These are phyloP conservation scores for Nematolebias whitei DNA, from an alignment of 2,113 vertebrate genomes.

Conservation along the genomic window DNA sequence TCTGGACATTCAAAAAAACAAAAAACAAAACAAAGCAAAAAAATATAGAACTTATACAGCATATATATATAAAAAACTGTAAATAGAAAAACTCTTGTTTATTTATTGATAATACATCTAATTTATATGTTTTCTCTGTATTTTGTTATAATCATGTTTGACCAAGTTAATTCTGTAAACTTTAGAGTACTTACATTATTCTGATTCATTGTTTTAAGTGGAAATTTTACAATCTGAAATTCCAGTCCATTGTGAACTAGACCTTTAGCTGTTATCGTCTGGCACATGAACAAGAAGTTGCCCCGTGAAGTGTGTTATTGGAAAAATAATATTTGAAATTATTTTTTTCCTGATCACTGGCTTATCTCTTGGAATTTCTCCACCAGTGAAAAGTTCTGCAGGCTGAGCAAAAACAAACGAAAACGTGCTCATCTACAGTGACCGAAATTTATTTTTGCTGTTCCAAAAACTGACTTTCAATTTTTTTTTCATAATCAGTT, in stretches of 20 bases:
- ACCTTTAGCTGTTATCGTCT: slow-evolving; percentile 62
- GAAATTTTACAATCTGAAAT: slow-evolving; percentile 20
- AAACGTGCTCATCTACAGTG: slow-evolving; percentile 72
- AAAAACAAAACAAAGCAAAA: too few species aligned
- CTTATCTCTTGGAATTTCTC: slow-evolving; percentile 83
- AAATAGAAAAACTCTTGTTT: too few species aligned
- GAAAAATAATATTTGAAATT: slow-evolving; percentile 81
- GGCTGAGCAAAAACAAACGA: slow-evolving; percentile 78
- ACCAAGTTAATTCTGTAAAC: too few species aligned
- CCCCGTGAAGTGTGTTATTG: slow-evolving; percentile 78
- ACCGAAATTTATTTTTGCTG: slow-evolving; percentile 78
- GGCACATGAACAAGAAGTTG: slow-evolving; percentile 65
- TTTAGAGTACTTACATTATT: too few species aligned
- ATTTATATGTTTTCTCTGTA: too few species aligned
- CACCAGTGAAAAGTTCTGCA: slow-evolving; percentile 75
- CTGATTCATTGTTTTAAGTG: slow-evolving; percentile 27
- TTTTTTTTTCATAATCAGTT: slow-evolving; percentile 78
- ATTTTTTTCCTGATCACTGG: slow-evolving; percentile 86
- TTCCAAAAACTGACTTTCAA: slow-evolving; percentile 80
- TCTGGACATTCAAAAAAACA: too few species aligned
- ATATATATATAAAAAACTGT: too few species aligned
- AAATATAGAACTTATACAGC: too few species aligned
- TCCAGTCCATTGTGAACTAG: slow-evolving; percentile 50
- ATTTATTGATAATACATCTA: too few species aligned
- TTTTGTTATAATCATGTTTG: too few species aligned